Percentiles rank a stretch among this genome's conserved stretches.
phyloP scores from a whole-genome alignment of 2,888 invertebrate species.

The Parnassius orleans region DNA sequence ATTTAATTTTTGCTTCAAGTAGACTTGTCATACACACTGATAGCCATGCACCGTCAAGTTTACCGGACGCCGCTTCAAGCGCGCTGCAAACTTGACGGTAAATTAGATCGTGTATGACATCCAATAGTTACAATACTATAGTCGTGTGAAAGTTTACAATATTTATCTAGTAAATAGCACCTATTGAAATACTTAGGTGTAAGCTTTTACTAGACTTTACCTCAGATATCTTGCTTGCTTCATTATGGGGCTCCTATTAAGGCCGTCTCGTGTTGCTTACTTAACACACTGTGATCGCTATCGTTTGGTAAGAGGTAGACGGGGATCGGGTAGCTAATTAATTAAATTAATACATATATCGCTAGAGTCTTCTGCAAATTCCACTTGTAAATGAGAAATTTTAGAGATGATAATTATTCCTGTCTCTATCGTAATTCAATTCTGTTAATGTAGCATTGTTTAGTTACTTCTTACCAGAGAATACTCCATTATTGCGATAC shows the following conservation, averaged over 20 bases:
- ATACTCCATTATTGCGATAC: too few species aligned
- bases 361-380: slow-evolving; percentile 16
- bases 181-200: slow-evolving; percentile 5
- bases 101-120: too few species aligned
- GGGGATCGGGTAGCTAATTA: slow-evolving; percentile 22
- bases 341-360: slow-evolving; percentile 25
- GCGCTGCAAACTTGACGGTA: too few species aligned
- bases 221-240: slow-evolving; percentile 15
- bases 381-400: slow-evolving; percentile 14
- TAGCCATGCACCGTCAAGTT: too few species aligned
- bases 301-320: slow-evolving; percentile 12
- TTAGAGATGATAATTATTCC: slow-evolving; percentile 8
- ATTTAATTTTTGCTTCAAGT: too few species aligned
- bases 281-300: slow-evolving; percentile 22
- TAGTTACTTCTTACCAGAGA: too few species aligned
- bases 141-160: too few species aligned
- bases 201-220: slow-evolving; percentile 8
- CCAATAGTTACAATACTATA: too few species aligned
- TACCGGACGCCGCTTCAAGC: too few species aligned
- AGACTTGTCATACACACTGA: too few species aligned
- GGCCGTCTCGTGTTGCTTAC: slow-evolving; percentile 15
- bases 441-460: too few species aligned
- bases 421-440: too few species aligned
- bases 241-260: slow-evolving; percentile 24
- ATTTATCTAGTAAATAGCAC: not conserved